A percentile compares a stretch with the other conserved stretches of the same genome.
Conservation (phyloP, 2,797 vertebrate genomes). For the Sebastes diploproa region DNA sequence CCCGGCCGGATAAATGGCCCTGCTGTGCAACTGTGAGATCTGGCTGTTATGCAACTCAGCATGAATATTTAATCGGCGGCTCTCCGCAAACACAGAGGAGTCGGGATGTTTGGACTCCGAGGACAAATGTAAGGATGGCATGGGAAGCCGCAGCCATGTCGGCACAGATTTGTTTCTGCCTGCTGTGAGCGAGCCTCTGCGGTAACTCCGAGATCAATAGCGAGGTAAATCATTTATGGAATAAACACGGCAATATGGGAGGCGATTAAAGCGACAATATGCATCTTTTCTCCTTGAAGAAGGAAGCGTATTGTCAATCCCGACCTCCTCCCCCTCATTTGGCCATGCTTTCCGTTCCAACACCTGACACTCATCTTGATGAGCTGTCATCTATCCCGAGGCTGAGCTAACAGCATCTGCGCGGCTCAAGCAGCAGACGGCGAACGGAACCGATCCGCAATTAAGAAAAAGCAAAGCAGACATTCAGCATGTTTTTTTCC, state of each 20-base stretch:
- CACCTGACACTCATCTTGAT: slow-evolving; percentile 39
- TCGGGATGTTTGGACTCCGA: slow-evolving; percentile 37
- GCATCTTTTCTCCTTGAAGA: not conserved
- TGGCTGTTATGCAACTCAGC: slow-evolving; percentile 41
- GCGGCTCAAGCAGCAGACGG: slow-evolving; percentile 5
- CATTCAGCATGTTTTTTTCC: not conserved
- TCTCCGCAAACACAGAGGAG: slow-evolving; percentile 31
- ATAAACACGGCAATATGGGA: not conserved
- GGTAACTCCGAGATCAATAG: slow-evolving; percentile 17
- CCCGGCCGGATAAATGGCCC: slow-evolving; percentile 32
- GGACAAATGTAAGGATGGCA: slow-evolving; percentile 36
- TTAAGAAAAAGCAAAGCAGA: slow-evolving; percentile 15
- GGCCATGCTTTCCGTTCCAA: slow-evolving; percentile 8
- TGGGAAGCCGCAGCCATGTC: slow-evolving; percentile 22
- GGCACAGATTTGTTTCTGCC: slow-evolving; percentile 25
- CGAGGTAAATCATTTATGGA: not conserved
- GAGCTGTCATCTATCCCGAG: slow-evolving; percentile 31
- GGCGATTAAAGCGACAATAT: slow-evolving; percentile 4
- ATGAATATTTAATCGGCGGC: slow-evolving; percentile 59
- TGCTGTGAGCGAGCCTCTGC: not conserved
- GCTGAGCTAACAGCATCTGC: slow-evolving; percentile 21
- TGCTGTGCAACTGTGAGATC: slow-evolving; percentile 39
- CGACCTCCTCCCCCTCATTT: slow-evolving; percentile 17
- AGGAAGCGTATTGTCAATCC: slow-evolving; percentile 8
- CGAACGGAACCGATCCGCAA: not conserved